phyloP scores from a whole-genome alignment of 2,113 vertebrate species.

The Electrona antarctica region DNA sequence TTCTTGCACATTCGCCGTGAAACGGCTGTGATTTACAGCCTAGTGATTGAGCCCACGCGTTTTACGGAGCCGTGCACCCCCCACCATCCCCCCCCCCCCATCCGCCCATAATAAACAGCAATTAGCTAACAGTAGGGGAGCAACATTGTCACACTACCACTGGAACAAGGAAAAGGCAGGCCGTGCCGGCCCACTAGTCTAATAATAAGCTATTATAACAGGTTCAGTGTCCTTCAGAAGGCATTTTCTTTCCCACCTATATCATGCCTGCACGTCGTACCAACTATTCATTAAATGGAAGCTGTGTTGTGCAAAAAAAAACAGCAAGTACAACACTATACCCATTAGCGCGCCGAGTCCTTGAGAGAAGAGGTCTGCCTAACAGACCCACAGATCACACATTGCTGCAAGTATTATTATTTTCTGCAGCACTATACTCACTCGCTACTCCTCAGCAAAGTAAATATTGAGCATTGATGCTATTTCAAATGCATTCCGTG shows the following conservation, averaged over 20 bases:
- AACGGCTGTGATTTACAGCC: conserved; percentile 29
- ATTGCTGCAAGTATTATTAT: neutral
- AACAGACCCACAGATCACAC: neutral
- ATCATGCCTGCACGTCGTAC: neutral
- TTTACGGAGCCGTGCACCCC: neutral
- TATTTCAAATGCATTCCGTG: conserved; percentile 2
- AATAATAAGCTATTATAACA: conserved; percentile 47
- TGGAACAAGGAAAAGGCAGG: conserved; percentile 14
- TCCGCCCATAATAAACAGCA: conserved; percentile 28
- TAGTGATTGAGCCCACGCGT: conserved; percentile 18
- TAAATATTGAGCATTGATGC: neutral
- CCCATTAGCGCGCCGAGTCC: neutral
- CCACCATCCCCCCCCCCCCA: neutral
- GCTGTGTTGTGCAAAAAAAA: neutral
- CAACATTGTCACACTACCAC: conserved; percentile 8
- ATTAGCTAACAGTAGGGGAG: conserved; percentile 44
- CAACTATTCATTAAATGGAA: neutral
- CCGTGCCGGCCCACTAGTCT: conserved; percentile 1
- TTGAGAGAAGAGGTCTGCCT: neutral
- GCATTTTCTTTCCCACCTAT: neutral
- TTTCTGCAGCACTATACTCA: neutral
- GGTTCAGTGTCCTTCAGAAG: conserved; percentile 17
- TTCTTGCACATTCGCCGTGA: neutral
- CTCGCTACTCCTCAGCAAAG: neutral
- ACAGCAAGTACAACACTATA: neutral